A percentile compares a stretch with the other conserved stretches of the same genome.
Conservation (phyloP, 2,797 vertebrate species). For the Falco cherrug region DNA sequence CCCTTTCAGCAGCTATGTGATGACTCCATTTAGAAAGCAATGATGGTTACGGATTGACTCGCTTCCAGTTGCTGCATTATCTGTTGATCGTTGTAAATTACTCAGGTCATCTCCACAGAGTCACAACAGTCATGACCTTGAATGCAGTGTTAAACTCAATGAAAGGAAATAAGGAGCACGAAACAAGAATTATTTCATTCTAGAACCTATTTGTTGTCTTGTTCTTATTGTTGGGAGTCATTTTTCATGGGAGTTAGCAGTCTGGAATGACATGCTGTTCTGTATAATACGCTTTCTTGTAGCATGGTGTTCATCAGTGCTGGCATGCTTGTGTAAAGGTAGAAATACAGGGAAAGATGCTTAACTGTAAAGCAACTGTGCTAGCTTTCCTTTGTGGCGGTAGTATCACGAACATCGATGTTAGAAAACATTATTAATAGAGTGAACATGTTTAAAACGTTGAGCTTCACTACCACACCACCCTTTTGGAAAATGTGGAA, state of each 20-base stretch:
- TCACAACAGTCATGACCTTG: constrained; percentile 39
- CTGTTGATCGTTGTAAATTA: constrained; percentile 38
- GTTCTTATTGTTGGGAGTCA: background rate
- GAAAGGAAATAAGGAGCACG: constrained; percentile 44
- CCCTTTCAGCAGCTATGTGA: background rate
- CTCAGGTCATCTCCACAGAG: background rate
- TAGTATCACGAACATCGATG: background rate
- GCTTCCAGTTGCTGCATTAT: background rate
- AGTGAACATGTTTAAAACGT: background rate
- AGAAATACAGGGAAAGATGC: background rate
- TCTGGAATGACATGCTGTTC: background rate
- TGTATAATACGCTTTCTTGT: background rate
- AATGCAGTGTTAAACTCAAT: background rate
- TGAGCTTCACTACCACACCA: background rate
- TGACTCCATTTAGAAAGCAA: constrained; percentile 23
- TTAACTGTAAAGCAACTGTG: background rate
- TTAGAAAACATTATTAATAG: background rate
- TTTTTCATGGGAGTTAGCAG: background rate
- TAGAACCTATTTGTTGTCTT: background rate
- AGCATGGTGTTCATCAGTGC: background rate
- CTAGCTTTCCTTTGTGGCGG: background rate
- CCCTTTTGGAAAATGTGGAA: background rate
- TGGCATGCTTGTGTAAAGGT: background rate
- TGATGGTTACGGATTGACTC: background rate
- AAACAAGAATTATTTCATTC: constrained; percentile 33